Evolutionary conservation across 2,888 invertebrate genomes (phyloP).

Genomic region (Lasioglossum lativentre): DNA sequence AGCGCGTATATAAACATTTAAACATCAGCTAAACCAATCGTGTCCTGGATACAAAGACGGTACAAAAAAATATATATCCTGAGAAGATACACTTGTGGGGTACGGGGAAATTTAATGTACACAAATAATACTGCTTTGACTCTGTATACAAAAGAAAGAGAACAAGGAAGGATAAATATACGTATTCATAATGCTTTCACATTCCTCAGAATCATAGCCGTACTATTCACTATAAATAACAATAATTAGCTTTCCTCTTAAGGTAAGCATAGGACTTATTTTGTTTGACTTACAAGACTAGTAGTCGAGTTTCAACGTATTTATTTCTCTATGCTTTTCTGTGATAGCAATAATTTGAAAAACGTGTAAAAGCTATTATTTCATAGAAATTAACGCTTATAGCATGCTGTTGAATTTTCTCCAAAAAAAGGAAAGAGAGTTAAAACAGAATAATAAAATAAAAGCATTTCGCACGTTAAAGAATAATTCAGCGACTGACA

Average conservation of each 20-base stretch:
- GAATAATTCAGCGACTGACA: constrained; percentile 29
- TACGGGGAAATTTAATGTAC: constrained; percentile 17
- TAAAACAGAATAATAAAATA: constrained; percentile 44
- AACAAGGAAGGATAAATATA: constrained; percentile 24
- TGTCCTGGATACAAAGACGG: constrained; percentile 16
- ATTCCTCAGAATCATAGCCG: constrained; percentile 2
- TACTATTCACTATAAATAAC: constrained; percentile 29
- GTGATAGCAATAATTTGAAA: constrained; percentile 48
- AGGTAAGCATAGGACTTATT: constrained; percentile 39
- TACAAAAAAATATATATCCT: constrained; percentile 4
- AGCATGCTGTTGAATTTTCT: constrained; percentile 24
- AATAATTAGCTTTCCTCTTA: constrained; percentile 19
- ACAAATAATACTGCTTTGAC: constrained; percentile 28
- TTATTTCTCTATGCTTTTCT: constrained; percentile 33
- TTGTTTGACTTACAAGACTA: constrained; percentile 47
- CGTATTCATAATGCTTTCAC: not conserved
- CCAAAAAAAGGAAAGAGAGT: constrained; percentile 27
- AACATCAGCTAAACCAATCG: constrained; percentile 1
- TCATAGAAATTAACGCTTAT: constrained; percentile 54
- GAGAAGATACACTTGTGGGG: constrained; percentile 31
- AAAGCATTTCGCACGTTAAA: constrained; percentile 48
- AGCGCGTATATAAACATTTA: constrained; percentile 34
- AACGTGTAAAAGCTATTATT: constrained; percentile 68
- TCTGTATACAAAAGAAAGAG: constrained; percentile 20
- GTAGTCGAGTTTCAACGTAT: constrained; percentile 32